Evolutionary conservation across 2,888 invertebrate species (phyloP), one percentile per base, ranked within the genome.

Genomic region (Euclidia mi): DNA sequence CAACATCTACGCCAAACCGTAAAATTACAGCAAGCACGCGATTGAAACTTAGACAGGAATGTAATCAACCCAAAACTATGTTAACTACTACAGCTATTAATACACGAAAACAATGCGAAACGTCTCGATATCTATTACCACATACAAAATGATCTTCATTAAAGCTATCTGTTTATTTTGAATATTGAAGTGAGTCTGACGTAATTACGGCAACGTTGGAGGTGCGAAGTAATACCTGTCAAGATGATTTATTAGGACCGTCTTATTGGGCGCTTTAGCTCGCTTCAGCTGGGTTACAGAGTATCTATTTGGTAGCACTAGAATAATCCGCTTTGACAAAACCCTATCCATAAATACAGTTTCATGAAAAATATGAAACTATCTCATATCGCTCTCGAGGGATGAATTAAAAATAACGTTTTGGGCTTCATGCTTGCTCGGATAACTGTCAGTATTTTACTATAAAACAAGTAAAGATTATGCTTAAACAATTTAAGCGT

Each of bases 161-260:
- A 71, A n/a, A 49, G 56, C 44, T 59, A 62, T 64, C 71, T 73
- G 72, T 72, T 78, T 81, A 82, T 80, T 80, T 81, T 76, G 72
- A 82, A 79, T 84, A 78, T 82, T 66, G 78, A 71, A 53, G 78
- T 50, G 43, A 56, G 77, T 65, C 70, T 81, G 80, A 83, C 79
- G 84, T 83, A 86, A 88, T 88, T 88, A 83, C 79, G 75, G 10
- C n/a, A 68, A 76, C 76, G 80, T 78, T 82, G 74, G 78, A 88
- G 90, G 89, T 90, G 89, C 78, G 76, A 81, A 85, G 89, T 88
- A 92, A 92, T 92, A 93, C 87, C 91, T 88, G 92, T 90, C 93
- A 88, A 84, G 78, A 91, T 93, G 92, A 93, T 93, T 91, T 89
- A 92, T 92, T 86, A 85, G 78, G 81, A 69, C 49, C 74, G 68